Base-by-base conservation (phyloP, 2,797 vertebrate species). In the Steatocranus sp. region DNA sequence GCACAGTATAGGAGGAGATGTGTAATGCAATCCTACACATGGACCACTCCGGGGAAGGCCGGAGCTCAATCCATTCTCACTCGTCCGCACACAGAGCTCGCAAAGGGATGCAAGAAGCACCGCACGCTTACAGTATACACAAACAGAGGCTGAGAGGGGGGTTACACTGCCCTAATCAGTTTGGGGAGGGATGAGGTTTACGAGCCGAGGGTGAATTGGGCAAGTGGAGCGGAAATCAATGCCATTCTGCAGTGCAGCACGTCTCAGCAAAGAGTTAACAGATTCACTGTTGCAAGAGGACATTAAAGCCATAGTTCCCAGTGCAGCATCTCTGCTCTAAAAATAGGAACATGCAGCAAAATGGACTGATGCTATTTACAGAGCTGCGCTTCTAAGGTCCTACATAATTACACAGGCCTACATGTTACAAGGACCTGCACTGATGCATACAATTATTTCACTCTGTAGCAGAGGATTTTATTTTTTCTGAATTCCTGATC, bases 341-440 rank as follows among this genome's bases (percentile, higher is more conserved):
- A 96, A 96, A 97, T 96, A 96, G 96, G 90, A 94, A 78, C 95
- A 94, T 95, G 95, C 96, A 94, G 95, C 91, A 96, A 94, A 96
- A 94, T 87, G 92, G 93, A 95, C 91, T 90, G 90, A 82, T 94
- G 94, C 96, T 96, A 96, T 96, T 96, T 96, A 90, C 89, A 92
- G 95, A 92, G 89, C 92, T 53, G 80, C 83, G 82, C 89, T 91
- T 88, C 86, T 88, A 78, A 83, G 86, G 83, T 83, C 88, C 87
- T 81, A 74, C 90, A 86, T 93, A 86, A 91, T 93, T 82, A 79
- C 78, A 75, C 2, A 14, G 74, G 63, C 76, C 77, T 73, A 15
- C 75, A 78, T 88, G 51, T 36, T 51, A 23, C 8, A 32, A 30
- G 43, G 68, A 38, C 27, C 76, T 56, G 85, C 11, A 10, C 36